Base-by-base conservation (phyloP, 1,140 invertebrate species). In the Babylonia areolata region DNA sequence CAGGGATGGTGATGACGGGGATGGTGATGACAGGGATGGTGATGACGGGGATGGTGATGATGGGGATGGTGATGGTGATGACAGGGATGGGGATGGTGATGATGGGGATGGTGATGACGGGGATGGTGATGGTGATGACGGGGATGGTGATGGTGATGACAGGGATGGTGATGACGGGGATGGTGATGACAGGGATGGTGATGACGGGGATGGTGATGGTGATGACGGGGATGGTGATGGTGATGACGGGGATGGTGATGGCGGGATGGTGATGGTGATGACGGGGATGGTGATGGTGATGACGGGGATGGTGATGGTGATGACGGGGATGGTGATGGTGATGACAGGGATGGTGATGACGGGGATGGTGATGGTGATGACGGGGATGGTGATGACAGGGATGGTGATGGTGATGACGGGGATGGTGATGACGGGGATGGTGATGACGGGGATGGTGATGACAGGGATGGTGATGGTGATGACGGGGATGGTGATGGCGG, bases 11-110 rank as follows among this genome's bases (percentile, higher is more conserved):
- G n/a, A 20, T 28, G 28, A 33, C 17, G 77, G 28, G 17, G 77
- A 35, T 78, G 77, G 35, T 78, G 77, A 35, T 64, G 58, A n/a
- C n/a, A 64, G 58, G 58, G 58, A n/a, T n/a, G n/a, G n/a, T n/a
- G n/a, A n/a, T n/a, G n/a, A n/a, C n/a, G n/a, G n/a, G n/a, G n/a
- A n/a, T n/a, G n/a, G n/a, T n/a, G n/a, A n/a, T n/a, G n/a, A n/a
- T n/a, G n/a, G n/a, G n/a, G n/a, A n/a, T n/a, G n/a, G n/a, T n/a
- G n/a, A n/a, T n/a, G n/a, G n/a, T n/a, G n/a, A n/a, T n/a, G n/a
- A n/a, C n/a, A n/a, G n/a, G n/a, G n/a, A n/a, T n/a, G n/a, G n/a
- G n/a, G n/a, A n/a, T n/a, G n/a, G n/a, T n/a, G n/a, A n/a, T n/a
- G n/a, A n/a, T n/a, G n/a, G n/a, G n/a, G n/a, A n/a, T n/a, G n/a